Base-by-base conservation (phyloP, 2,113 vertebrate species). In the Haemorhous mexicanus region DNA sequence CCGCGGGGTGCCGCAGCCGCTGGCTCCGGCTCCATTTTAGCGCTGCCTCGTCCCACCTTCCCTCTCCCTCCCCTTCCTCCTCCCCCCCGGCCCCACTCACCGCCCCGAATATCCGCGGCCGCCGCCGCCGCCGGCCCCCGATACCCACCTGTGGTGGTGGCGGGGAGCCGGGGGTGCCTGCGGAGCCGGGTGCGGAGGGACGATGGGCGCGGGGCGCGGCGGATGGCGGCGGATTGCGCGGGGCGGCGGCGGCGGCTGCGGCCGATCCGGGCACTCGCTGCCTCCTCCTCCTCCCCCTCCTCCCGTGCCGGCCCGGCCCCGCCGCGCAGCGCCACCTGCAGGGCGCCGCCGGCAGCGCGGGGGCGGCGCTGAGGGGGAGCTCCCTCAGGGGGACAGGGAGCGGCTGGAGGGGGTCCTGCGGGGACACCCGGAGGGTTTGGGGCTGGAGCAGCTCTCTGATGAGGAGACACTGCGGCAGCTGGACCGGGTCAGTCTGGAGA, bases 171-270 rank as follows among this genome's bases (percentile, higher is more conserved):
- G 91, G 85, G 52, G 89, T 83, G 96, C 94, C 92, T 93, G 90
- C 84, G 84, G 93, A 96, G 95, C 93, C 94, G 90, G 77, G 69
- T 95, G 87, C 72, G 84, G 93, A 93, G 82, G 89, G 76, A 17
- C 28, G 74, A 67, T 63, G 94, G 74, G 75, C 95, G 66, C 77
- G 76, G 90, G 61, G 78, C 87, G 94, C 90, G 93, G 94, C 87
- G 97, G 97, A 98, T 98, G 97, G 96, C 97, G 84, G 93, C 96
- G 98, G 98, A 98, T 98, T 90, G 97, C 92, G 88, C 95, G 80
- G 80, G 81, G 92, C 72, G 74, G 87, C 92, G 93, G 91, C 94
- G 78, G 84, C 90, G 47, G 93, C 35, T 76, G 77, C 85, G 80
- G 93, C 63, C 89, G 83, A 93, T 87, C 50, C 92, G 86, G 72